Base-by-base conservation (phyloP, 1,140 invertebrate species). In the Sinonovacula constricta region DNA sequence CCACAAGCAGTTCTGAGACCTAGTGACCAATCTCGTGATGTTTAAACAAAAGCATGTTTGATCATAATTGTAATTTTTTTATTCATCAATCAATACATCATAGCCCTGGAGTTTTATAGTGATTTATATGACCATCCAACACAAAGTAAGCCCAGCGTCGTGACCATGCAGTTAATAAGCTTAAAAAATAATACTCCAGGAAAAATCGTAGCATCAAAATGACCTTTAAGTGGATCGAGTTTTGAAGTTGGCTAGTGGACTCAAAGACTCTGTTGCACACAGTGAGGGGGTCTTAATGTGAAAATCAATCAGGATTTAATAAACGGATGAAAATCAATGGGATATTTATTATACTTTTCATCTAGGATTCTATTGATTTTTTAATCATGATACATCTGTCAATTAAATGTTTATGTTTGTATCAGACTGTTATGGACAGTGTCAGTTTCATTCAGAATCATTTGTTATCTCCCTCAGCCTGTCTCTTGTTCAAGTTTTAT, bases 301-400 rank as follows among this genome's bases (percentile, higher is more conserved):
- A 76, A 76, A 76, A 76, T 76, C 72, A 76, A 76, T 76, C 24
- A 7, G 49, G 72, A 76, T 76, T 76, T 76, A 76, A 76, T 76
- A 76, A 76, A 76, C 59, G 72, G 56, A 76, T 67, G 59, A 67
- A 65, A 76, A 76, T 76, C 72, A 76, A 76, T 76, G 49, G 10
- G 49, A 67, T 76, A 76, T 76, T 76, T 76, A 76, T 76, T 76
- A 76, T 76, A 76, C 62, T 67, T 76, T 67, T 67, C 72, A 76
- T 67, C 62, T 45, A 28, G 53, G 62, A 67, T 56, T 26, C 30
- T 54, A 76, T 76, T 76, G 72, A 76, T 76, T 76, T 76, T 76
- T 65, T 65, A 76, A 76, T 76, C 72, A 65, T 76, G 67, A 76
- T 59, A 36, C 39, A 7, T 34, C 33, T 45, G 39, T 15, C 72